Conservation (phyloP, 2,113 vertebrate genomes). For the Gulo gulo region DNA sequence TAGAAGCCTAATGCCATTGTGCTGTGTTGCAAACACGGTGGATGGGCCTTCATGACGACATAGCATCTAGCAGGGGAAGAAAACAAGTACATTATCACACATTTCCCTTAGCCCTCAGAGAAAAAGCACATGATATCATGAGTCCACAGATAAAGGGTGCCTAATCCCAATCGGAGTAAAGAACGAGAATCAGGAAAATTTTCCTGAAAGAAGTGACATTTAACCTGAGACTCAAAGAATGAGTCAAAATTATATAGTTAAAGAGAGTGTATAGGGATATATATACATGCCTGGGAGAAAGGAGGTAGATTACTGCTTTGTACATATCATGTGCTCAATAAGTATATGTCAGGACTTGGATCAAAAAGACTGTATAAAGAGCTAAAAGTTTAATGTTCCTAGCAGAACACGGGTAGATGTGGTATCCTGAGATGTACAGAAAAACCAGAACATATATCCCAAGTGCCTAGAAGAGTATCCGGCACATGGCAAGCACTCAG, state of each 20-base stretch:
- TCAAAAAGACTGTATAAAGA: neutral
- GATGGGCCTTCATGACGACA: neutral
- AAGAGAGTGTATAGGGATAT: neutral
- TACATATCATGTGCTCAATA: neutral
- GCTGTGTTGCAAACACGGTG: neutral
- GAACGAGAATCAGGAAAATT: neutral
- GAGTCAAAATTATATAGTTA: neutral
- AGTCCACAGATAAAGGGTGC: neutral
- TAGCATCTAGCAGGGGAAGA: neutral
- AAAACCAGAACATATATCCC: neutral
- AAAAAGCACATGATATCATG: neutral
- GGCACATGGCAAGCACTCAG: neutral
- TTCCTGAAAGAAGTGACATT: neutral
- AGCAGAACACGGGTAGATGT: neutral
- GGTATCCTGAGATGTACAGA: neutral
- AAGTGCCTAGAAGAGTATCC: neutral
- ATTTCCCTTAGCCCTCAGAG: neutral
- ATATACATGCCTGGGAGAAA: neutral
- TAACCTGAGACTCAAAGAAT: neutral
- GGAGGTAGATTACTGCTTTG: neutral
- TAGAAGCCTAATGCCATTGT: neutral
- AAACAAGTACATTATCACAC: neutral
- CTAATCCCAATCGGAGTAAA: neutral
- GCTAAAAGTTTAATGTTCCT: neutral
- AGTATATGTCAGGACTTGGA: neutral